phyloP scores from a whole-genome alignment of 2,797 vertebrate genomes.

The Melanotaenia boesemani region DNA sequence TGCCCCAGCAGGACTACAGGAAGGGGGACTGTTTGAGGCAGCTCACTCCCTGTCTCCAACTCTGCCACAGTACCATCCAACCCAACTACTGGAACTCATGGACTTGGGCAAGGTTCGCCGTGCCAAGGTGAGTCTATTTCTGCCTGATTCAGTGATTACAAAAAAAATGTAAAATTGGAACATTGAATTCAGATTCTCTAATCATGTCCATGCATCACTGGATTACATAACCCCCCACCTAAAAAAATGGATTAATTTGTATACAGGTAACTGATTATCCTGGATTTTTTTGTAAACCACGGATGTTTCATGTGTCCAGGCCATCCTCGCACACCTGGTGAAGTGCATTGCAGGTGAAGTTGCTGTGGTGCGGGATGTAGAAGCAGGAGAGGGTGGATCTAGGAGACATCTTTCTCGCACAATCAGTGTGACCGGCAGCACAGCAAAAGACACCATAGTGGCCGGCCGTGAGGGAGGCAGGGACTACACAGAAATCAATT shows the following conservation, averaged over 20 bases:
- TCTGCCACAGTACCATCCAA: conserved; percentile 97
- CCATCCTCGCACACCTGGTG: conserved; percentile 96
- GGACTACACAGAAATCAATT: conserved; percentile 98
- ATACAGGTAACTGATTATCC: background rate
- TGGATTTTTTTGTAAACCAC: background rate
- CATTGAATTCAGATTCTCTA: background rate
- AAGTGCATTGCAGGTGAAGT: conserved; percentile 99
- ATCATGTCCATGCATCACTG: no score
- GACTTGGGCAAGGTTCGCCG: conserved; percentile 96
- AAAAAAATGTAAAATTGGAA: background rate
- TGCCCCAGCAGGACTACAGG: conserved; percentile 92
- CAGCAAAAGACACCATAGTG: conserved; percentile 95
- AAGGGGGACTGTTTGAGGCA: conserved; percentile 97
- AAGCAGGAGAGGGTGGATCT: conserved; percentile 91
- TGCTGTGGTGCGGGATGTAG: conserved; percentile 93
- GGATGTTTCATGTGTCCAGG: conserved; percentile 61
- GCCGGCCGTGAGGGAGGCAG: conserved; percentile 94
- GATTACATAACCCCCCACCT: no score
- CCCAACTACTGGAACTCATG: conserved; percentile 97
- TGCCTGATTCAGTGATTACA: background rate
- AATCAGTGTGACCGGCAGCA: conserved; percentile 98
- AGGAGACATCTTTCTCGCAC: conserved; percentile 96
- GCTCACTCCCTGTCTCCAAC: conserved; percentile 97
- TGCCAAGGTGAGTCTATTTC: conserved; percentile 84
- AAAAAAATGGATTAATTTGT: background rate